Conservation (phyloP, 2,888 invertebrate genomes). For the Eremobia ochroleuca region DNA sequence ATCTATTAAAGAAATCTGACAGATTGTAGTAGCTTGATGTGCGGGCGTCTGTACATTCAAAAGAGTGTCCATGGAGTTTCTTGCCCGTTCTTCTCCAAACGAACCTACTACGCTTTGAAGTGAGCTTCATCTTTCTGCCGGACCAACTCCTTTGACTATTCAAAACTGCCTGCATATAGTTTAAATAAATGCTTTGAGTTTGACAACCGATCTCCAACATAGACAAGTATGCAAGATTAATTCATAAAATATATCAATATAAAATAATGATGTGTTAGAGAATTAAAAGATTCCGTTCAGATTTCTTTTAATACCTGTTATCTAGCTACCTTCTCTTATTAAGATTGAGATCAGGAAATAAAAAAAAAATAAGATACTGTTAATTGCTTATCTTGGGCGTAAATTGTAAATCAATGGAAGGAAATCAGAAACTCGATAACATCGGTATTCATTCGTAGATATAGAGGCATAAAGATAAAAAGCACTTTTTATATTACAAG, state of each 20-base stretch:
- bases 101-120: neutral
- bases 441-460: slow-evolving; percentile 25
- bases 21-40: too few relatives aligned
- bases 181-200: neutral
- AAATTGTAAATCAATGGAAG: slow-evolving; percentile 59
- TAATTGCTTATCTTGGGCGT: slow-evolving; percentile 43
- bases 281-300: slow-evolving; percentile 19
- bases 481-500: neutral
- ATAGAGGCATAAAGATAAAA: slow-evolving; percentile 15
- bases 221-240: neutral
- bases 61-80: neutral
- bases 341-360: slow-evolving; percentile 46
- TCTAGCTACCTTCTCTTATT: slow-evolving; percentile 28
- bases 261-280: neutral
- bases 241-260: too few relatives aligned
- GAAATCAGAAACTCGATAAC: slow-evolving; percentile 51
- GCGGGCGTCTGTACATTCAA: too few relatives aligned
- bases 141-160: neutral
- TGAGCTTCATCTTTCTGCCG: neutral
- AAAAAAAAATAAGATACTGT: slow-evolving; percentile 38
- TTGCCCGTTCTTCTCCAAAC: neutral
- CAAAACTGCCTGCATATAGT: neutral
- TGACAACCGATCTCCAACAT: neutral
- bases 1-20: too few relatives aligned
- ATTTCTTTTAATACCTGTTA: slow-evolving; percentile 11